These are phyloP conservation scores for Mustela lutreola DNA, from an alignment of 2,113 vertebrate species.

Conservation along the genomic window DNA sequence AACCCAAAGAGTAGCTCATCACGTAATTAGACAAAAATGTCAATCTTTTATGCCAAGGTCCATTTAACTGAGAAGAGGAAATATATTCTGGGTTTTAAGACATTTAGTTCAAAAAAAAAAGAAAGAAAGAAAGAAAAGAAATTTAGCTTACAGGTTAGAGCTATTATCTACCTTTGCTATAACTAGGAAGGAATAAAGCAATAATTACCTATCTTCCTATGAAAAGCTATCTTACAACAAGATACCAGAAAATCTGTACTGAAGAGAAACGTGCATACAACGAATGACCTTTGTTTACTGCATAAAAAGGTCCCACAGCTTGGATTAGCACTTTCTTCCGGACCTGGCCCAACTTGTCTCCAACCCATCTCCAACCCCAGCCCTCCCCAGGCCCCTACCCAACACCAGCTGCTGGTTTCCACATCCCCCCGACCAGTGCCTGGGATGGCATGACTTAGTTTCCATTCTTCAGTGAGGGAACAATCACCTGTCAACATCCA, in stretches of 20 bases:
- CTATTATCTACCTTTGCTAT: background rate
- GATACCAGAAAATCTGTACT: background rate
- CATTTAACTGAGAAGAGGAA: background rate
- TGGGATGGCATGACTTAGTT: too few relatives aligned
- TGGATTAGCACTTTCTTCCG: background rate
- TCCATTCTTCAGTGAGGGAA: background rate
- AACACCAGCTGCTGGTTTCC: background rate
- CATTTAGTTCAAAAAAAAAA: background rate
- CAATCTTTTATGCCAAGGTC: background rate
- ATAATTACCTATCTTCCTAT: background rate
- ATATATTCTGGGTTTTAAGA: background rate
- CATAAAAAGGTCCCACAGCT: background rate
- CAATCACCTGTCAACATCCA: background rate
- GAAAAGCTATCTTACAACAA: background rate
- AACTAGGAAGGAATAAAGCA: background rate
- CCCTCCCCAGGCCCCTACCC: background rate
- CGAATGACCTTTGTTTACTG: background rate
- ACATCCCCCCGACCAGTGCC: background rate
- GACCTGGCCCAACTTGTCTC: background rate
- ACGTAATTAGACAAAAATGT: background rate
- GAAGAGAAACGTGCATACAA: background rate
- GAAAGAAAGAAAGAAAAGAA: background rate
- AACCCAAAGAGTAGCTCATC: background rate
- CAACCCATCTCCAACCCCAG: background rate
- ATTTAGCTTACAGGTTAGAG: background rate